phyloP scores from a whole-genome alignment of 2,797 vertebrate species.

The Buceros bicornis region DNA sequence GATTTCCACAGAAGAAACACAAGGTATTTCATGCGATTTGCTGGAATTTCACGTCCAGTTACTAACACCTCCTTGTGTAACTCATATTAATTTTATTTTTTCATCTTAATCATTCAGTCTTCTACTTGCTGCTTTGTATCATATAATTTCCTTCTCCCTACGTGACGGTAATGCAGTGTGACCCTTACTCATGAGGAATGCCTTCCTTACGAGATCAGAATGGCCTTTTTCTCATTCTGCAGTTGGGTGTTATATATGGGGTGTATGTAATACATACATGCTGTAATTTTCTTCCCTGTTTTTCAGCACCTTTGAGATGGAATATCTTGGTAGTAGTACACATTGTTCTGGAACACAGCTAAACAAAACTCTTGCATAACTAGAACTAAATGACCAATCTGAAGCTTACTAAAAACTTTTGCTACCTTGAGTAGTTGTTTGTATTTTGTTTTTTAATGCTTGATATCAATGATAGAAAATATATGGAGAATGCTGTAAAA shows the following conservation, averaged over 20 bases:
- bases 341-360: neutral
- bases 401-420: neutral
- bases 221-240: neutral
- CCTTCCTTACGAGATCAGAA: neutral
- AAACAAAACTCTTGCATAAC: neutral
- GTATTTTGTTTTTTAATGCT: neutral
- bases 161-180: neutral
- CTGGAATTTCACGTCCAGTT: neutral
- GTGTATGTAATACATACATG: neutral
- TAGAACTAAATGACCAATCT: neutral
- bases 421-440: neutral
- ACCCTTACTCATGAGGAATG: too few relatives aligned
- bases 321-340: neutral
- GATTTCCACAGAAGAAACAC: neutral
- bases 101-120: neutral
- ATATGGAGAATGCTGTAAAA: neutral
- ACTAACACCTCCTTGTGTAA: neutral
- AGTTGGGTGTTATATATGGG: neutral
- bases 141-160: neutral
- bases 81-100: neutral
- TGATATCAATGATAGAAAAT: neutral
- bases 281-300: neutral
- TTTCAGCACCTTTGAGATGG: neutral
- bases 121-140: neutral
- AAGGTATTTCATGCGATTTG: rapidly evolving